Base-by-base conservation (phyloP, 2,888 invertebrate species). In the Scaptomyza parva region DNA sequence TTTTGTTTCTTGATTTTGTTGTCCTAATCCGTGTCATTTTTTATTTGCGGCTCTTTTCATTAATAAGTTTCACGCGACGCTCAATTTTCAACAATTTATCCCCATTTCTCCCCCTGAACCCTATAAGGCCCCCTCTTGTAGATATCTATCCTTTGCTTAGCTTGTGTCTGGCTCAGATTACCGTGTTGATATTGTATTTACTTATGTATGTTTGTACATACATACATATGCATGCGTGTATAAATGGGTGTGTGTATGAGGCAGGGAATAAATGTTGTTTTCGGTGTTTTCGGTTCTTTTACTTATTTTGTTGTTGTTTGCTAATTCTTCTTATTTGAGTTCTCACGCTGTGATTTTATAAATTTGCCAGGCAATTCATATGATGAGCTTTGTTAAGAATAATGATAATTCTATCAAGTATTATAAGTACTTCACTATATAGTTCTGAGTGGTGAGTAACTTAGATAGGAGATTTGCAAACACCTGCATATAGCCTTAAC, bases 41-140 rank as follows among this genome's bases (percentile, higher is more conserved):
- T 55, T 55, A 9, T 67, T 77, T 63, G 77, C 78, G 84, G 73
- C 76, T 68, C 88, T 83, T 88, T 86, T 83, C 84, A 86, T 88
- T 88, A 88, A 88, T 88, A 88, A 84, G 84, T 88, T 88, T 88
- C 84, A 85, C 86, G 88, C 86, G 88, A 71, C 84, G 81, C 80
- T 84, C 88, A 86, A 70, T 86, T 84, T 88, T 88, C 88, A 83
- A 75, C 76, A 74, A 70, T 37, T 51, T 45, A 22, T 30, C 48
- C 51, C 48, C 67, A 43, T 47, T 41, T 47, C 41, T 26, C 39
- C 14, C 37, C 35, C 11, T 11, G 18, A 11, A 18, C 17, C 43
- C 50, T 37, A 17, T 30, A 22, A 39, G 12, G 4, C 14, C 28
- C 47, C 33, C n/a, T 2, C 30, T 40, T 37, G 53, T 44, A n/a